A percentile compares a stretch with the other conserved stretches of the same genome.
phyloP scores from a whole-genome alignment of 2,888 invertebrate species.

The Philereme transversata region DNA sequence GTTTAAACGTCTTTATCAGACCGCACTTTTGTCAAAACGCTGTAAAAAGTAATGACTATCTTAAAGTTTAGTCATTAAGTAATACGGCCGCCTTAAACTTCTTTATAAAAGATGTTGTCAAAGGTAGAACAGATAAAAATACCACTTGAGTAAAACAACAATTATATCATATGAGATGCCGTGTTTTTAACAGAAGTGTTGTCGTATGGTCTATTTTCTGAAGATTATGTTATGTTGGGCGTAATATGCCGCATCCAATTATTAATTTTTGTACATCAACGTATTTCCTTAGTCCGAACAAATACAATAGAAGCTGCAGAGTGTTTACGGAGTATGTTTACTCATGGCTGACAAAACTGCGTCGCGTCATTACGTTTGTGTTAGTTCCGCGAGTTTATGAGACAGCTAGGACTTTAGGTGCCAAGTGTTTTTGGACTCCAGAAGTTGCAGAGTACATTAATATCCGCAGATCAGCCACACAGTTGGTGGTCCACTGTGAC shows the following conservation, averaged over 20 bases:
- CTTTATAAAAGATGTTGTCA: too few species aligned
- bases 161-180: too few species aligned
- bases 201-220: too few species aligned
- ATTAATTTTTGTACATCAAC: slow-evolving; percentile 2
- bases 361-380: slow-evolving; percentile 47
- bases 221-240: too few species aligned
- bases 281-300: slow-evolving; percentile 41
- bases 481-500: too few species aligned
- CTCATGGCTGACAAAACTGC: slow-evolving; percentile 53
- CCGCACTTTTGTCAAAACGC: not conserved
- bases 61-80: too few species aligned
- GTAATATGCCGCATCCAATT: slow-evolving; percentile 22
- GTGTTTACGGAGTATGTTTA: slow-evolving; percentile 66
- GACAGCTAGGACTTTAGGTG: slow-evolving; percentile 18
- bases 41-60: not conserved
- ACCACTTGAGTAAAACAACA: too few species aligned
- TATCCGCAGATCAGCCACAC: too few species aligned
- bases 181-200: too few species aligned
- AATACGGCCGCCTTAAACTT: too few species aligned
- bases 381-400: slow-evolving; percentile 38
- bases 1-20: too few species aligned
- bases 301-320: slow-evolving; percentile 70
- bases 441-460: not conserved
- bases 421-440: not conserved
- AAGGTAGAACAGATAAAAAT: too few species aligned